Base-by-base conservation (phyloP, 2,888 invertebrate genomes). In the Sthenelais limicola region DNA sequence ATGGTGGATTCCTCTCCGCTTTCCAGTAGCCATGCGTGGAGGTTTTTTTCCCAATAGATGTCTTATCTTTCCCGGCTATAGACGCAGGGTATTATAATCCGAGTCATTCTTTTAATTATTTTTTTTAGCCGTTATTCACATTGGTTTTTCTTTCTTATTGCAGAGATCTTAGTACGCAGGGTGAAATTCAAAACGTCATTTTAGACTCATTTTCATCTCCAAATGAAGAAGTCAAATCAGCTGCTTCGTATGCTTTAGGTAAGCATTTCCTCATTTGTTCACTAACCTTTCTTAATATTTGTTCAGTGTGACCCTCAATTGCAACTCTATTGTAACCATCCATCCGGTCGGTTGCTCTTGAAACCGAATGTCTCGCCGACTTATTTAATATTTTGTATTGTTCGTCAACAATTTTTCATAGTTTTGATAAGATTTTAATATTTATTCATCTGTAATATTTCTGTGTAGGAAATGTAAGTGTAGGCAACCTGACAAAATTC, bases 141-240 rank as follows among this genome's bases (percentile, higher is more conserved):
- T 51, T 43, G 12, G n/a, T 28, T 33, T 58, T 9, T 56, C 33
- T 74, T 66, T 68, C 68, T 75, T 35, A 30, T 68, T 71, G 5
- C 80, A 87, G 87, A 62, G 87, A 88, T 73, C 75, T 88, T 62
- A 87, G 86, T 74, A 74, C 77, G 30, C 85, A 86, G 49, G 84
- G 86, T 9, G 88, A 88, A 73, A 83, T 88, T 52, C 84, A 86
- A 79, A 80, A 83, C 71, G 86, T 89, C 12, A 88, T 91, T 28
- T 90, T 98, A 74, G 92, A 92, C 77, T 95, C 97, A 24, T 98
- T 99, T 88, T 92, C 93, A 0, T 94, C 95, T 3, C 92, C 92
- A 15, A 96, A 96, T 0, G 98, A 99, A 88, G 98, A 99, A 88
- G 94, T 99, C 1, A 98, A 98, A 88, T 95, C 96, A 0, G 98